phyloP scores from a whole-genome alignment of 2,113 vertebrate genomes.

The Manacus vitellinus region DNA sequence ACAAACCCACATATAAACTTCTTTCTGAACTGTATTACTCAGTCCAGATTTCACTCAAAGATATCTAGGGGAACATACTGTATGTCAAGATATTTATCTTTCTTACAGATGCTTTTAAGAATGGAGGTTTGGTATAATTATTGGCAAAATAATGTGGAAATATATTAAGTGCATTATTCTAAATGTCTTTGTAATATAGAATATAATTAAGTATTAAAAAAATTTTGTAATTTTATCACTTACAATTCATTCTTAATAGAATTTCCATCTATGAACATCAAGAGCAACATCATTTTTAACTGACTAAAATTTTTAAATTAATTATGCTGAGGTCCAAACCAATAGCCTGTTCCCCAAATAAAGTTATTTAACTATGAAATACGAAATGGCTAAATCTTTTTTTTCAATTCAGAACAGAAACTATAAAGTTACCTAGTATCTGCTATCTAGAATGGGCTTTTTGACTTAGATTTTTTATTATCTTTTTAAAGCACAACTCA shows the following conservation, averaged over 20 bases:
- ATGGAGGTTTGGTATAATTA: background rate
- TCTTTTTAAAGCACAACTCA: background rate
- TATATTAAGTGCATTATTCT: background rate
- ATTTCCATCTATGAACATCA: background rate
- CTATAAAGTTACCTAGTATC: background rate
- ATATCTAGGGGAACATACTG: rapidly evolving
- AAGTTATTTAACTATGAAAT: background rate
- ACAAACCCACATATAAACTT: background rate
- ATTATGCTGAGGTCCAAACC: background rate
- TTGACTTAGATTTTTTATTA: background rate
- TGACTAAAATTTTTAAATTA: background rate
- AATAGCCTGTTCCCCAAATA: background rate
- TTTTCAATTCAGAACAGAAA: background rate
- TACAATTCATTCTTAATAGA: background rate
- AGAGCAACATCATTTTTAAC: background rate
- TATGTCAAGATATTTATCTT: background rate
- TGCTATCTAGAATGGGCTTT: background rate
- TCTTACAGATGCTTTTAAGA: background rate
- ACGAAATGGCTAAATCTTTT: background rate
- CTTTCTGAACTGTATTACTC: background rate
- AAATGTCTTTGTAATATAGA: background rate
- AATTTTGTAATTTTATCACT: rapidly evolving
- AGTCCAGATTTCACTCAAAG: background rate
- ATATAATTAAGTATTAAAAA: background rate
- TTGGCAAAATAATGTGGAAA: background rate